These are phyloP conservation scores for Pristis pectinata DNA, from an alignment of 2,797 vertebrate genomes.

Conservation along the genomic window DNA sequence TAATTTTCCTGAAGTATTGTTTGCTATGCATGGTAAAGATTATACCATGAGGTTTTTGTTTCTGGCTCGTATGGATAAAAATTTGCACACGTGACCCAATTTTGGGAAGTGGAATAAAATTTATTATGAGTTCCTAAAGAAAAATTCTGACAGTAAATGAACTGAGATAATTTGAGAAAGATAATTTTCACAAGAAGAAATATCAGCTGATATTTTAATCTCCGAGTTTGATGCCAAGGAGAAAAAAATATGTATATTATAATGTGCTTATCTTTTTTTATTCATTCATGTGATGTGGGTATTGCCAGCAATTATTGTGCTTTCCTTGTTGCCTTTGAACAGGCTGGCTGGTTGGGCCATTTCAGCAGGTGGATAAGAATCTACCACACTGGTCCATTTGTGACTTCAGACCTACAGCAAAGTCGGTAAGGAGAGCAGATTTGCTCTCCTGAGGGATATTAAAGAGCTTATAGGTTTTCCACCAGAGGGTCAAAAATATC, in stretches of 20 bases:
- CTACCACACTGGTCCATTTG: no score
- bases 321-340: no score
- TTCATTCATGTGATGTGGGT: no score
- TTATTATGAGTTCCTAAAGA: background rate
- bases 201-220: background rate
- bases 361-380: no score
- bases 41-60: background rate
- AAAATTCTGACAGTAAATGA: no score
- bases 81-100: background rate
- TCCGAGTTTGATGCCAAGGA: background rate
- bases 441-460: no score
- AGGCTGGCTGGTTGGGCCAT: no score
- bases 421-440: no score
- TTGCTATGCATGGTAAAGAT: background rate
- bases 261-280: background rate
- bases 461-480: no score
- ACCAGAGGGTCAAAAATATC: background rate
- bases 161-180: background rate
- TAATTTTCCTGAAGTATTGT: background rate
- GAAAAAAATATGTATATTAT: background rate
- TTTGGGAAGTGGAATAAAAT: background rate
- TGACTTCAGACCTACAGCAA: no score
- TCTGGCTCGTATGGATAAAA: background rate
- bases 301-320: no score
- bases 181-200: background rate